Evolutionary conservation across 2,113 vertebrate species (phyloP).

Genomic region (Chlamydotis undulata): DNA sequence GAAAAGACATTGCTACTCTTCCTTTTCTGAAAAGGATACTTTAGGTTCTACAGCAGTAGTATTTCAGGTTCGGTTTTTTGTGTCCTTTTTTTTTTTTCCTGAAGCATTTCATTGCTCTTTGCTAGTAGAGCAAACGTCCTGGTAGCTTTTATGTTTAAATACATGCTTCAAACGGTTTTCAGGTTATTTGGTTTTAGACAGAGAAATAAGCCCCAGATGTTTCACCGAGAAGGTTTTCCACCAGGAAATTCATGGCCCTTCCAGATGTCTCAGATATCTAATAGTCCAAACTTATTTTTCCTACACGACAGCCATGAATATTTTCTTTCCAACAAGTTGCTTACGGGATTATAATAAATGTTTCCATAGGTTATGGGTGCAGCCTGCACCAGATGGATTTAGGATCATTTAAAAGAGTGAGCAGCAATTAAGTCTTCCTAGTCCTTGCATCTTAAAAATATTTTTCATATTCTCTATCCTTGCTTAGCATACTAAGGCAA

Average conservation of each 20-base stretch:
- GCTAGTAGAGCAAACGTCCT: neutral
- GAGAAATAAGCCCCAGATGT: constrained; percentile 59
- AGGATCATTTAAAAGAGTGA: neutral
- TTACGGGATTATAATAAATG: neutral
- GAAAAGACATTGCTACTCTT: neutral
- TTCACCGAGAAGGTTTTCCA: constrained; percentile 1
- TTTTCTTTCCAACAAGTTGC: neutral
- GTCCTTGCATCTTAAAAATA: neutral
- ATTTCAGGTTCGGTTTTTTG: neutral
- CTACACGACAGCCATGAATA: neutral
- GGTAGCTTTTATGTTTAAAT: neutral
- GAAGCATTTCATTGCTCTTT: neutral
- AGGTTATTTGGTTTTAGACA: neutral
- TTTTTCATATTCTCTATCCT: neutral
- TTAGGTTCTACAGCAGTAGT: neutral
- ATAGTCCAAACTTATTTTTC: neutral
- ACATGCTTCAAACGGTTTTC: constrained; percentile 12
- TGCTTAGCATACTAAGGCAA: neutral
- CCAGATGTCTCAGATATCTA: neutral
- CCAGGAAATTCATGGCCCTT: neutral
- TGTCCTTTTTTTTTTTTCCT: neutral
- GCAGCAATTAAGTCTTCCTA: neutral
- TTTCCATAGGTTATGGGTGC: neutral
- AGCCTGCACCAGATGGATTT: neutral
- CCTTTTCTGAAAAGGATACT: neutral